These are phyloP conservation scores for Bugulina stolonifera DNA, from an alignment of 2,888 invertebrate species.

Conservation along the genomic window DNA sequence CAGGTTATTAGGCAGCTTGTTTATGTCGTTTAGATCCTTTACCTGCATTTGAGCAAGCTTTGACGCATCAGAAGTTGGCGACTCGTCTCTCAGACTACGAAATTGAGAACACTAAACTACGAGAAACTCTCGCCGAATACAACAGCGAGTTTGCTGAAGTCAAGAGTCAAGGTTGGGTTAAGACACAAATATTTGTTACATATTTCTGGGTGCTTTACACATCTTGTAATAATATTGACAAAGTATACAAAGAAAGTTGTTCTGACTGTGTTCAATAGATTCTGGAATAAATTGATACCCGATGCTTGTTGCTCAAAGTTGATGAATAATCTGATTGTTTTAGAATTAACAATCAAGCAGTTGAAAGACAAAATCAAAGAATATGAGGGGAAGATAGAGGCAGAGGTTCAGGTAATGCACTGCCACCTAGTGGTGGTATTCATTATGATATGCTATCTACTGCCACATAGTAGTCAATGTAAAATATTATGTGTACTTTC, in stretches of 20 bases:
- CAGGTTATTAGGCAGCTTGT: background rate
- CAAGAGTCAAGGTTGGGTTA: conserved; percentile 55
- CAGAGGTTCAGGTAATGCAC: conserved; percentile 50
- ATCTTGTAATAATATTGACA: too few relatives aligned
- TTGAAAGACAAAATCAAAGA: conserved; percentile 55
- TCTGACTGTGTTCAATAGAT: too few relatives aligned
- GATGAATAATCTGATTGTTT: conserved; percentile 28
- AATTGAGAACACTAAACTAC: conserved; percentile 56
- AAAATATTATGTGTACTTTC: too few relatives aligned
- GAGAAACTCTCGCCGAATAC: conserved; percentile 57
- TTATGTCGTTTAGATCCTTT: conserved; percentile 53
- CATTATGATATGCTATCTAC: too few relatives aligned
- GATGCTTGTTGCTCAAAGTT: too few relatives aligned
- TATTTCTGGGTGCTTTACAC: too few relatives aligned
- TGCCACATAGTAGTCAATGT: too few relatives aligned
- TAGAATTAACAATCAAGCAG: conserved; percentile 57
- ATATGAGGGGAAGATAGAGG: conserved; percentile 55
- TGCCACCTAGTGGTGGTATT: too few relatives aligned
- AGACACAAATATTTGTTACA: too few relatives aligned
- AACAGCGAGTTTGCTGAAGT: conserved; percentile 57
- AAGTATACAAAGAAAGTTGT: too few relatives aligned
- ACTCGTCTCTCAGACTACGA: conserved; percentile 54
- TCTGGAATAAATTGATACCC: too few relatives aligned
- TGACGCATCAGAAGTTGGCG: conserved; percentile 53
- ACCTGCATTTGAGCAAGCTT: conserved; percentile 53